Evolutionary conservation across 2,888 invertebrate genomes (phyloP).

Genomic region (Agapostemon virescens): DNA sequence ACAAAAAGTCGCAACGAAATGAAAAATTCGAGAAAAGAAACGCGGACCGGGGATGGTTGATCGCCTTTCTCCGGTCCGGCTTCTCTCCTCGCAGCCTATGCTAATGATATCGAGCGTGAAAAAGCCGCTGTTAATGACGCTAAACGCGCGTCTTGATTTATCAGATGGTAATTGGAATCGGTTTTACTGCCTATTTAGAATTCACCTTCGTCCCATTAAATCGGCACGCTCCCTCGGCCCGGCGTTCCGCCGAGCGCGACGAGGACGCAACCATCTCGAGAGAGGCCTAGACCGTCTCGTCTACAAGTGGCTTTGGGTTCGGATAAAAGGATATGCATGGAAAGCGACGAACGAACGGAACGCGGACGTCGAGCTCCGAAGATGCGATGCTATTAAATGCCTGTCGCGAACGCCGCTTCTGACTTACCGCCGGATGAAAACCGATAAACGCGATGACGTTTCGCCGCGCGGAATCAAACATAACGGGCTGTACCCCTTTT

Average conservation of each 20-base stretch:
- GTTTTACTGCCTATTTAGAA: constrained; percentile 32
- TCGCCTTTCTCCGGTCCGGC: constrained; percentile 39
- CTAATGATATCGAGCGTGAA: constrained; percentile 48
- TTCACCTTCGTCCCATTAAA: constrained; percentile 34
- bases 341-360: constrained; percentile 36
- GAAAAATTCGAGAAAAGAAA: background rate
- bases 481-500: background rate
- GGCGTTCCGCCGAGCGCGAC: constrained; percentile 1
- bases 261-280: background rate
- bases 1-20: background rate
- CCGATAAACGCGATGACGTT: background rate
- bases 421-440: background rate
- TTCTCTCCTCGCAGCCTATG: background rate
- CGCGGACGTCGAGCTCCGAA: constrained; percentile 26
- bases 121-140: constrained; percentile 44
- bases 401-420: background rate
- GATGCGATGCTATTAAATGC: constrained; percentile 25
- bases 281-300: background rate
- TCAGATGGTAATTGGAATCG: constrained; percentile 46
- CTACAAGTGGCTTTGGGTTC: background rate
- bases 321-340: constrained; percentile 28
- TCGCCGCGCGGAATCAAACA: background rate
- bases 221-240: background rate
- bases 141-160: constrained; percentile 46
- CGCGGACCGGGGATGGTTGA: background rate